Conservation (phyloP, 1,140 invertebrate genomes). For the Lethrus apterus region DNA sequence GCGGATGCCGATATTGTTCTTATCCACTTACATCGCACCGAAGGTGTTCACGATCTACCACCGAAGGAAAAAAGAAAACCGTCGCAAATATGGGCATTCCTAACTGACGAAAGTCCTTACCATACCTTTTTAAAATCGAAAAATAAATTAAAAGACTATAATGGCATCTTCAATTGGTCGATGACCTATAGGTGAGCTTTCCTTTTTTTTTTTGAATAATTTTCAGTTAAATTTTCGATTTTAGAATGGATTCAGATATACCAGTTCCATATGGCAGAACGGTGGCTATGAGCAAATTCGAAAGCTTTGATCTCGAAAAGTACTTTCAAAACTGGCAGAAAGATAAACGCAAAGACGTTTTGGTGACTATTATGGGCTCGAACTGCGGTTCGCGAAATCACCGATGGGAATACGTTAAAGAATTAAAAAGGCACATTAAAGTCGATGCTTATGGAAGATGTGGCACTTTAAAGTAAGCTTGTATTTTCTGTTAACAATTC, state of each 20-base stretch:
- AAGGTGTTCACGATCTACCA: conserved; percentile 38
- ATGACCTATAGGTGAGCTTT: conserved; percentile 57
- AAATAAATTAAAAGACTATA: conserved; percentile 42
- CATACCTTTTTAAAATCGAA: conserved; percentile 44
- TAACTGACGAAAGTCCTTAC: conserved; percentile 53
- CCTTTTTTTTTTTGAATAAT: not conserved
- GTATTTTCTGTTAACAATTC: too few species aligned
- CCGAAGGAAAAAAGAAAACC: conserved; percentile 32
- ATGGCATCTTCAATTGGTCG: conserved; percentile 65
- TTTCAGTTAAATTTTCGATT: conserved; percentile 22
- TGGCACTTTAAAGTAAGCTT: conserved; percentile 35
- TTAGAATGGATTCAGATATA: conserved; percentile 56
- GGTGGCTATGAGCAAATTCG: conserved; percentile 31
- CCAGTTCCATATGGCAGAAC: conserved; percentile 61
- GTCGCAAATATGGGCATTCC: conserved; percentile 54
- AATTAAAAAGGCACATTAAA: conserved; percentile 47
- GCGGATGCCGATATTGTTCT: conserved; percentile 48
- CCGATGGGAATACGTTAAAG: conserved; percentile 52
- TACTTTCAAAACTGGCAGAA: conserved; percentile 25
- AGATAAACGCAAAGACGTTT: conserved; percentile 39
- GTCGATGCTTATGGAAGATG: conserved; percentile 55
- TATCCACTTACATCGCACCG: conserved; percentile 49
- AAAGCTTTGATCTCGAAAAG: conserved; percentile 20
- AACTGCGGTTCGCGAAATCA: conserved; percentile 51
- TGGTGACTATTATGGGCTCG: conserved; percentile 54